These are phyloP conservation scores for Channa striata DNA, from an alignment of 2,797 vertebrate species.

Conservation along the genomic window DNA sequence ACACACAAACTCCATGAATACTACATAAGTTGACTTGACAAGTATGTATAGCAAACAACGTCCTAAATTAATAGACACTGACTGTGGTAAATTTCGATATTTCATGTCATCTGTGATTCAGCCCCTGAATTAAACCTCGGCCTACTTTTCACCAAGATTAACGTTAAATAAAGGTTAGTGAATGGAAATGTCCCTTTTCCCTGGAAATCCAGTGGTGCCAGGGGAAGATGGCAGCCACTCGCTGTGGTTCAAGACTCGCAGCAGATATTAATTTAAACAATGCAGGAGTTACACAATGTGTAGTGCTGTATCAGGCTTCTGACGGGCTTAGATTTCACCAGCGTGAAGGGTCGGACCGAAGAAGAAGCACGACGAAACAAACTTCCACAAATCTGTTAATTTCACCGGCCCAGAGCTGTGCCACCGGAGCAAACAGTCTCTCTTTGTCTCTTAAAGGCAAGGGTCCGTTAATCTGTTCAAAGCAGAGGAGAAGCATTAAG, in stretches of 20 bases:
- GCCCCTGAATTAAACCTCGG: conserved; percentile 49
- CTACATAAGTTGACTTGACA: conserved; percentile 31
- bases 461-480: background rate
- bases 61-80: conserved; percentile 38
- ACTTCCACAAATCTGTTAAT: too few relatives aligned
- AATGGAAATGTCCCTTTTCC: conserved; percentile 57
- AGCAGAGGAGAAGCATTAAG: background rate
- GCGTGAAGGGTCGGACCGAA: too few relatives aligned
- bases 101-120: conserved; percentile 51
- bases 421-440: too few relatives aligned
- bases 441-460: background rate
- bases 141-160: conserved; percentile 55
- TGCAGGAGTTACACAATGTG: too few relatives aligned
- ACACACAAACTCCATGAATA: conserved; percentile 7
- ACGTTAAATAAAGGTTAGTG: conserved; percentile 68
- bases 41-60: conserved; percentile 20
- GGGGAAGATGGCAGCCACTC: conserved; percentile 18
- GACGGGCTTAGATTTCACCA: too few relatives aligned
- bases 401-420: too few relatives aligned
- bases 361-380: too few relatives aligned
- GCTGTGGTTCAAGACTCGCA: too few relatives aligned
- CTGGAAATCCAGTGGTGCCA: conserved; percentile 38
- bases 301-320: too few relatives aligned
- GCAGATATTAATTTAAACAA: too few relatives aligned
- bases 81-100: conserved; percentile 35